Percentiles rank a stretch among this genome's conserved stretches.
phyloP scores from a whole-genome alignment of 2,797 vertebrate species.

The Stomatorhinus walkeri region DNA sequence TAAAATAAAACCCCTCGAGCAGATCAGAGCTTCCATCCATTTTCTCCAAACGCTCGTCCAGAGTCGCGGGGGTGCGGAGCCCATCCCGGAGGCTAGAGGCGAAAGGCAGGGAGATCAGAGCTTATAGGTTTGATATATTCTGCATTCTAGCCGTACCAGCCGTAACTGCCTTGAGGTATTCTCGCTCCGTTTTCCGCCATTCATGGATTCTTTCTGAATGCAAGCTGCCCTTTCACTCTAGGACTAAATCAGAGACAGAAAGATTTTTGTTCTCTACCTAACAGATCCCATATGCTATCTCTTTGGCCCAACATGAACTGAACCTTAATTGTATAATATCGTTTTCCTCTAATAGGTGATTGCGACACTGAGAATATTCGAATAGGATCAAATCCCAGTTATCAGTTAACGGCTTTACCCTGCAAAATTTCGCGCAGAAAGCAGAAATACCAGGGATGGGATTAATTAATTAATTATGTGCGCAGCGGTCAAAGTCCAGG shows the following conservation, averaged over 20 bases:
- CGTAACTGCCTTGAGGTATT: not conserved
- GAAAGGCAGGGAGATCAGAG: not conserved
- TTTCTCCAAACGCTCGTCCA: not conserved
- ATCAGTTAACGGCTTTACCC: conserved; percentile 38
- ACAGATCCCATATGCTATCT: not conserved
- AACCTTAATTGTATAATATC: not conserved
- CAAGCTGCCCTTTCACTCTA: not conserved
- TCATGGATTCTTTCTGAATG: not conserved
- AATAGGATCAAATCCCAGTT: conserved; percentile 12
- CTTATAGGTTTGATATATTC: not conserved
- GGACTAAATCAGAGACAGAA: not conserved
- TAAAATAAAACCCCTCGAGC: not conserved
- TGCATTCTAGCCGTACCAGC: not conserved
- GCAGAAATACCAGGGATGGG: conserved; percentile 44
- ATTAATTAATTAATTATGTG: conserved; percentile 68
- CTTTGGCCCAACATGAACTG: not conserved
- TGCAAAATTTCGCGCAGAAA: conserved; percentile 59
- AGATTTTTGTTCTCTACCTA: not conserved
- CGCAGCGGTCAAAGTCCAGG: conserved; percentile 65
- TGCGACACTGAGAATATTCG: not conserved
- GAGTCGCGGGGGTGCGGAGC: not conserved
- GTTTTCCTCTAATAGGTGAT: not conserved
- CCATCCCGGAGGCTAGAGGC: not conserved
- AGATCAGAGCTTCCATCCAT: not conserved
- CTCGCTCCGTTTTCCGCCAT: not conserved